Evolutionary conservation across 2,797 vertebrate genomes (phyloP).

Genomic region (Sciaenops ocellatus): DNA sequence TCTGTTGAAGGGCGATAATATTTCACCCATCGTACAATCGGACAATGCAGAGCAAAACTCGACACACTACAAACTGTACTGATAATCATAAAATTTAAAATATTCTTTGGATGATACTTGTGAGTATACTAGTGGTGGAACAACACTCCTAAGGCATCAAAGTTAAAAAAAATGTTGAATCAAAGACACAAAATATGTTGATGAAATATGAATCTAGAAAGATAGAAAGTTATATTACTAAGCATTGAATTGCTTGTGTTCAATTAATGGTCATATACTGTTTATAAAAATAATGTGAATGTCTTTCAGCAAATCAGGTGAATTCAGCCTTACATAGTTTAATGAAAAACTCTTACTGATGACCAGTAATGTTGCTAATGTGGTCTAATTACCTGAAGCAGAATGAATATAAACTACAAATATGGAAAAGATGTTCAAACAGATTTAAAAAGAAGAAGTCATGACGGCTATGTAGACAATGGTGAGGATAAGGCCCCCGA

Average conservation of each 20-base stretch:
- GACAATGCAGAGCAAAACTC: neutral
- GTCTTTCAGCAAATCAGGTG: neutral
- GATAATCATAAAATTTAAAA: neutral
- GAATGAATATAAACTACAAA: neutral
- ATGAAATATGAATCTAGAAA: conserved; percentile 3
- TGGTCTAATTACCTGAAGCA: conserved; percentile 6
- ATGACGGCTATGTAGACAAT: neutral
- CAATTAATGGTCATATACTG: neutral
- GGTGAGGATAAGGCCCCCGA: accelerated
- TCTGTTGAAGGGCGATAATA: neutral
- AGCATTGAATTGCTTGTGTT: neutral
- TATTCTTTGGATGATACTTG: conserved; percentile 3
- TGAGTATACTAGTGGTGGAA: neutral
- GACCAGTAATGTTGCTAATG: neutral
- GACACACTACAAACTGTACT: neutral
- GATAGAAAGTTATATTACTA: neutral
- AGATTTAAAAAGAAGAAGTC: accelerated
- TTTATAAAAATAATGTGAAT: neutral
- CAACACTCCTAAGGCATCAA: conserved; percentile 11
- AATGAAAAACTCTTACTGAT: neutral
- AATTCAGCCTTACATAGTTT: neutral
- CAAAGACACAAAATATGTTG: neutral
- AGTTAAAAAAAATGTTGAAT: conserved; percentile 5
- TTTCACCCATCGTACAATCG: neutral
- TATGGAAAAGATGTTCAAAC: neutral